Conservation (phyloP, 2,797 vertebrate species). For the Tangara arthus region DNA sequence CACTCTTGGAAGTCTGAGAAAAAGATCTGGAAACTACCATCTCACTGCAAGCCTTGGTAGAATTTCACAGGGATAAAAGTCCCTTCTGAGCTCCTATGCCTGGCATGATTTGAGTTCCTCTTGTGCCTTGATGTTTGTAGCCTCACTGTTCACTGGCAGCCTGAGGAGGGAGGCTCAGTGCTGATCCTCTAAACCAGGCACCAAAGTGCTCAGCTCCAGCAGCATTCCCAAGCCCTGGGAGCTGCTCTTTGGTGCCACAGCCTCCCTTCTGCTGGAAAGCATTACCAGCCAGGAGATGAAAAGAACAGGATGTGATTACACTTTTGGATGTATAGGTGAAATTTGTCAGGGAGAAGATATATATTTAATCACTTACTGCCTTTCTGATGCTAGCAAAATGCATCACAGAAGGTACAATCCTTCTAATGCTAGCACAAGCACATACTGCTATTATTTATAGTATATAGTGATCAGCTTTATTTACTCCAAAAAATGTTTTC, state of each 20-base stretch:
- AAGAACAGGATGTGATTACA: neutral
- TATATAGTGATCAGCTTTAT: neutral
- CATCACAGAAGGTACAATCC: neutral
- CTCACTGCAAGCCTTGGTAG: neutral
- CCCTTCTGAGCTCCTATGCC: neutral
- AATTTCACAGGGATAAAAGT: neutral
- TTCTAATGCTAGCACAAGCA: neutral
- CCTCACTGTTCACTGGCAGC: neutral
- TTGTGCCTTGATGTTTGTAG: neutral
- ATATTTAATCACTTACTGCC: constrained; percentile 1
- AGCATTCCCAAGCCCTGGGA: neutral
- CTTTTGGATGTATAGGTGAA: constrained; percentile 1
- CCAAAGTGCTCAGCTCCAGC: neutral
- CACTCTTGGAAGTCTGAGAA: neutral
- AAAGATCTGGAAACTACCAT: neutral
- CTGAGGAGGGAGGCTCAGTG: neutral
- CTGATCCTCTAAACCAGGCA: neutral
- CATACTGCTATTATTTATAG: neutral
- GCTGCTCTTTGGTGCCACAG: neutral
- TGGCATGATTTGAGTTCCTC: neutral
- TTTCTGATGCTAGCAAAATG: neutral
- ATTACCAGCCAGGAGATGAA: neutral
- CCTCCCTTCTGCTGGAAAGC: neutral
- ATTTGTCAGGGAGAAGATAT: neutral
- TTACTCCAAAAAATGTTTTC: neutral